Base-by-base conservation (phyloP, 2,888 invertebrate genomes). In the Apodemia hepburni region DNA sequence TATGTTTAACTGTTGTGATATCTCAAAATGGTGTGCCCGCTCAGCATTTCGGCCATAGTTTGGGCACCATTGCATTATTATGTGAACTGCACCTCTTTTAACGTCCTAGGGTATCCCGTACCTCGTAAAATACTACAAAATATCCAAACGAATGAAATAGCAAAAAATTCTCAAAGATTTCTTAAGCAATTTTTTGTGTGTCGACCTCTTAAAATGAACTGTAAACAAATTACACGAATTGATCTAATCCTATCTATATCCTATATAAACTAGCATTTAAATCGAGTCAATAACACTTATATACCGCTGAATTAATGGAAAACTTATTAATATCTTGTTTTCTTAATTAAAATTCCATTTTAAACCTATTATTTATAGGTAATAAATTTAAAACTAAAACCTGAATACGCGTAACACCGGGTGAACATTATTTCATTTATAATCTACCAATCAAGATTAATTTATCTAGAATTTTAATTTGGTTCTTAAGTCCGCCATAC, bases 391-490 rank as follows among this genome's bases (percentile, higher is more conserved):
- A 54, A 54, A 54, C 27, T 22, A 27, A 54, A 54, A 54, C 54
- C 54, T 54, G 54, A 54, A 54, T 54, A 54, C 54, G 54, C 54
- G 54, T 54, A 54, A 54, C 54, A 54, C 54, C 54, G 27, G 54
- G 54, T 54, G 54, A 54, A 54, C 27, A 54, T 54, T 12, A 27
- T 22, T 54, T 54, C 54, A 54, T 54, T 54, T 54, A 54, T 54
- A 54, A 54, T 54, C 54, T 27, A 27, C 54, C 54, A 54, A 54
- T 54, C 54, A 27, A 54, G 54, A 54, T 54, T 54, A 54, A 54
- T 54, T 54, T 54, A 54, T 54, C 54, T 54, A 54, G 54, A 54
- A 54, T 54, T 54, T 54, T 54, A 54, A 54, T 54, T 54, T 54
- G 54, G 12, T 54, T 51, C 15, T 54, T 27, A 27, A 27, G 22